A percentile compares a stretch with the other conserved stretches of the same genome.
These are phyloP conservation scores for Columba janthina DNA, from an alignment of 2,113 vertebrate genomes.

Conservation along the genomic window DNA sequence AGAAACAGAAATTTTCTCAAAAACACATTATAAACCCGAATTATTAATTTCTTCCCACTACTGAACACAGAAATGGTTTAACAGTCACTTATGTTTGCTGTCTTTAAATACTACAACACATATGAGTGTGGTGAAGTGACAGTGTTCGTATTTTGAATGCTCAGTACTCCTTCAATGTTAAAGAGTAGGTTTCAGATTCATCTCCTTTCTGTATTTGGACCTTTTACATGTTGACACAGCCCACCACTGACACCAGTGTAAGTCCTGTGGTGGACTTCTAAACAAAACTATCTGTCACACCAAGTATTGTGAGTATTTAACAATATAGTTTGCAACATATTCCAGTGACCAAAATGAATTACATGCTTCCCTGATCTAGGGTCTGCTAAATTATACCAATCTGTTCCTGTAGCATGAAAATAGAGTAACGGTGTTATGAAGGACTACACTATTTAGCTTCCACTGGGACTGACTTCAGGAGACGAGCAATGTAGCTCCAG, in stretches of 20 bases:
- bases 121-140: neutral
- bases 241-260: neutral
- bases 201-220: neutral
- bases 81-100: neutral
- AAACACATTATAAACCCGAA: neutral
- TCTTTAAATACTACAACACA: neutral
- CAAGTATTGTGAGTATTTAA: neutral
- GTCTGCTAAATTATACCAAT: neutral
- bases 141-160: neutral
- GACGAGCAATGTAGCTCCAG: neutral
- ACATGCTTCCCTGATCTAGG: neutral
- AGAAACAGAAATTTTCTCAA: neutral
- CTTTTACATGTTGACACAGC: neutral
- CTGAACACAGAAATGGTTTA: neutral
- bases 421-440: neutral
- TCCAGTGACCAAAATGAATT: neutral
- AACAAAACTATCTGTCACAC: neutral
- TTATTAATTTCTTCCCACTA: neutral
- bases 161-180: neutral
- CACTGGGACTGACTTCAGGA: neutral
- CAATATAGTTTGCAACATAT: neutral
- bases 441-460: neutral
- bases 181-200: neutral
- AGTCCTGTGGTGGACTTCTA: neutral
- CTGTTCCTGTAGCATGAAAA: neutral